Evolutionary conservation across 2,888 invertebrate species (phyloP), one percentile per base, ranked within the genome.

Genomic region (Luffia ferchaultella): DNA sequence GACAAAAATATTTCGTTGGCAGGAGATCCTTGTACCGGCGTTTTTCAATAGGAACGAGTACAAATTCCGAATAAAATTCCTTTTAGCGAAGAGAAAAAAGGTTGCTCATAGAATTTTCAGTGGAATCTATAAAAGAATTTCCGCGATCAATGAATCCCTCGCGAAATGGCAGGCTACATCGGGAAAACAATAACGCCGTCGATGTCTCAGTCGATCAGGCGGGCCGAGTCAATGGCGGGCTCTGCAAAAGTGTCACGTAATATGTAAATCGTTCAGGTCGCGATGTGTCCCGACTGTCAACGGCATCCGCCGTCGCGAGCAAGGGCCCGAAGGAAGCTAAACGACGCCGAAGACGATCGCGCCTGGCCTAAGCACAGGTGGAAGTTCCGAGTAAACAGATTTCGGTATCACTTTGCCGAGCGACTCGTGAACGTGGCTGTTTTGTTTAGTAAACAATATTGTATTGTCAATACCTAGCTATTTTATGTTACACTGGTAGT

Each of bases 241-340:
- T 80, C 67, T 64, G 73, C 65, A 82, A 83, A 77, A 79, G 66
- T 75, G 73, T 80, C 82, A 82, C 82, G 82, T 83, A 77, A 71
- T 80, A 83, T 83, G 80, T 82, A 83, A 82, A 83, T 76, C 76
- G 79, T 75, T 73, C 73, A 78, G 77, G 76, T 76, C 70, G 76
- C 69, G 72, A 76, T 80, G 82, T 74, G 80, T 72, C 68, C 68
- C 70, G 78, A 79, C 77, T 82, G 78, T 75, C 78, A 80, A 79
- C 73, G 62, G 61, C 78, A 78, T 65, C 70, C 67, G 70, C 63
- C 58, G 65, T 62, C 60, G n/a, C n/a, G n/a, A n/a, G n/a, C n/a
- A n/a, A n/a, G 30, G 30, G 30, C 30, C 30, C 30, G n/a, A n/a
- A n/a, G n/a, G n/a, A n/a, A n/a, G 30, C 30, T 30, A 30, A 30